Evolutionary conservation across 1,140 invertebrate genomes (phyloP), one percentile per base, ranked within the genome.

Genomic region (Neocloeon triangulifer): DNA sequence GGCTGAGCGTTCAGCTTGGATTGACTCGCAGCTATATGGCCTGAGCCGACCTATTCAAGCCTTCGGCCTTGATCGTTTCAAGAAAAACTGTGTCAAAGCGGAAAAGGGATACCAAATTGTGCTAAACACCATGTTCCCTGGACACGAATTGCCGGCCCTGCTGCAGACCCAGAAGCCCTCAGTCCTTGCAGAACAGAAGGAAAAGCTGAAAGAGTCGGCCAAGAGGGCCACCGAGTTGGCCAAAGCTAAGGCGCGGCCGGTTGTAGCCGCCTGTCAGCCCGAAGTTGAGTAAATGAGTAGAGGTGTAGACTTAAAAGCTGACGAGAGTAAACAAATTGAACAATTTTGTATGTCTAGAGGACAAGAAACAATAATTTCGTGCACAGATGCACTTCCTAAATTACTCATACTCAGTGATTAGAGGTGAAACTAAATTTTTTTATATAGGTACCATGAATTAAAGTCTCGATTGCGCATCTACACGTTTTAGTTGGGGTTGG

Each of bases 51-150:
- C 84, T 0, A 84, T 94, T 28, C 68, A 81, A 40, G 72, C 75
- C 2, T 89, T 89, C 56, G 82, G 81, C 7, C 55, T 82, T 29
- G 79, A 89, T 27, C 59, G 82, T 23, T 89, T 88, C 51, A 73
- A 73, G 40, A 78, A 80, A 44, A 89, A 89, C 47, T 75, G 73
- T 39, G 47, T 50, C 2, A 76, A 84, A 56, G 78, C 84, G 53
- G 66, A 66, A 14, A 59, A 58, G 33, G 85, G 85, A 4, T 88
- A 88, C 47, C 80, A 88, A 50, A 62, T 72, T 44, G 76, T 86
- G 1, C 55, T 88, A 2, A 49, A 61, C 25, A 58, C 58, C 28
- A 68, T 79, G 69, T 81, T 70, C 51, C 72, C 72, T 9, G 42
- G 39, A 37, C n/a, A 47, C 52, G 38, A 43, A 52, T 30, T 43